Base-by-base conservation (phyloP, 2,113 vertebrate species). In the Eptesicus fuscus region DNA sequence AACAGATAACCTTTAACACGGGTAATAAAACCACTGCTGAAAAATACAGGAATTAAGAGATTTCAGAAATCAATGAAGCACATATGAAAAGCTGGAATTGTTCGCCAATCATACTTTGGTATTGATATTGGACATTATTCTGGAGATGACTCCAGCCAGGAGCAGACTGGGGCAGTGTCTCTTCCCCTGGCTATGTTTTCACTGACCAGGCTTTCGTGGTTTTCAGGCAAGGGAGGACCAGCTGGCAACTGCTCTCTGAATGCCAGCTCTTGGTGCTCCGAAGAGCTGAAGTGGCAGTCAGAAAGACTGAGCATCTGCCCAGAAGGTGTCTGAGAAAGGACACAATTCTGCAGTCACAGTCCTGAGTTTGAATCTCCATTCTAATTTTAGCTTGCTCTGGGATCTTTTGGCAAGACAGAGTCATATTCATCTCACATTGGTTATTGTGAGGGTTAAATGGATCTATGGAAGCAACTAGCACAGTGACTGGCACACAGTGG, bases 41-140 rank as follows among this genome's bases (percentile, higher is more conserved):
- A 49, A 69, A 89, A 88, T n/a, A 82, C 12, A 79, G 47, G 91
- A 78, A 96, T 92, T 73, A 88, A 90, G 91, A 92, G 88, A 95
- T 92, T 94, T 93, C 83, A 42, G 42, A 69, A 71, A 83, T 96
- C 96, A 88, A 83, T 90, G 88, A 74, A 83, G 35, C 69, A 73
- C 49, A 69, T 16, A 14, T 61, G 67, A 70, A 91, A 83, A 51
- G 40, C 83, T 74, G n/a, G 59, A 82, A 61, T 2, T 82, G 79
- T 82, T 76, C 61, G 30, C 30, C 85, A 67, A 9, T 88, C 65
- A 85, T 14, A 71, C 65, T 80, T 71, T 5, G 12, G 35, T 59
- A 30, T 47, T 70, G 44, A 67, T 37, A 16, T 63, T 89, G 76
- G n/a, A 8, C 49, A n/a, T 59, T 51, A 80, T 20, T 5, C 13